Conservation (phyloP, 2,888 invertebrate species). For the Dascillus cervinus region DNA sequence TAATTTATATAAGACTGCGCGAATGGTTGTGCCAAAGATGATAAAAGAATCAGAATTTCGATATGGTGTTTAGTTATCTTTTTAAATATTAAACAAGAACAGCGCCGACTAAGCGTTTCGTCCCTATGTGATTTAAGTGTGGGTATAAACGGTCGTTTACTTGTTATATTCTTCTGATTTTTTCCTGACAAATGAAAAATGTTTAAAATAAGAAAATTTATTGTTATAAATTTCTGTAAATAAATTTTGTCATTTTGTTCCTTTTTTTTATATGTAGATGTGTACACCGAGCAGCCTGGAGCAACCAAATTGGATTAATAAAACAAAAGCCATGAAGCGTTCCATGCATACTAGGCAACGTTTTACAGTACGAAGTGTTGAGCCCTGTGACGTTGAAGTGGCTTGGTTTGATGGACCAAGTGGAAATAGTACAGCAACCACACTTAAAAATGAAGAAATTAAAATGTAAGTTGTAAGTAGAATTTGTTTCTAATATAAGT, state of each 20-base stretch:
- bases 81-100: no score
- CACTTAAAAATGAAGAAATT: slow-evolving; percentile 68
- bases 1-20: no score
- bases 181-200: no score
- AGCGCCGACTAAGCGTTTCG: no score
- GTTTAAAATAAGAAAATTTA: no score
- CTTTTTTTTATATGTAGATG: slow-evolving; percentile 35
- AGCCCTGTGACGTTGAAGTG: slow-evolving; percentile 73
- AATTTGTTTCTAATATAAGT: slow-evolving; percentile 5
- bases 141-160: no score
- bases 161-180: no score
- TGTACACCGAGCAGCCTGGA: slow-evolving; percentile 56
- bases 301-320: slow-evolving; percentile 72
- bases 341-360: slow-evolving; percentile 33
- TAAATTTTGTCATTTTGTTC: slow-evolving; percentile 3
- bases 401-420: slow-evolving; percentile 63
- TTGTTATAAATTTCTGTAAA: neutral
- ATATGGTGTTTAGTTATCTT: no score
- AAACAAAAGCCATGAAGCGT: slow-evolving; percentile 64
- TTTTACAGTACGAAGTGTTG: slow-evolving; percentile 77
- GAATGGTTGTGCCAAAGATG: no score
- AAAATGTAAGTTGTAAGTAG: slow-evolving; percentile 49
- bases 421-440: slow-evolving; percentile 61
- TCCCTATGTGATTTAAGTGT: no score
- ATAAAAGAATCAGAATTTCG: no score